These are phyloP conservation scores for mouse (Mus musculus) DNA, from an alignment of 2,113 vertebrate species.

Conservation along the genomic window DNA sequence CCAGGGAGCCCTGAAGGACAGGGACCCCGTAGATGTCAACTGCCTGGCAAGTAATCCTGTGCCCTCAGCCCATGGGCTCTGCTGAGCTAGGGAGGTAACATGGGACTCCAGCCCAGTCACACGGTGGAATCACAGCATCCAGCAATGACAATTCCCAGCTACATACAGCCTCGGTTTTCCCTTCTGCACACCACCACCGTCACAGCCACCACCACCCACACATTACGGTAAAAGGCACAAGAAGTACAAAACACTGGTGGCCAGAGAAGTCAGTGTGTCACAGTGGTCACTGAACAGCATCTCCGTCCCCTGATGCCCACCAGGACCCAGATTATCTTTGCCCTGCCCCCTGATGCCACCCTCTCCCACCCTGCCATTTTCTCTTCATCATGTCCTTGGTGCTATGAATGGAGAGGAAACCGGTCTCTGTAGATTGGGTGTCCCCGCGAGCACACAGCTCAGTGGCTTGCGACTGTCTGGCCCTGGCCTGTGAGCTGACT, in stretches of 20 bases:
- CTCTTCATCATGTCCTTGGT: neutral
- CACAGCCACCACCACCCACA: neutral
- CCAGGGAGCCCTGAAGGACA: neutral
- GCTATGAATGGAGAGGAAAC: neutral
- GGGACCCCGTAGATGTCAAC: neutral
- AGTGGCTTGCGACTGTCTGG: neutral
- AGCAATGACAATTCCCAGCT: neutral
- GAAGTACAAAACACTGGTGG: neutral
- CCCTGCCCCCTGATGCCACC: neutral
- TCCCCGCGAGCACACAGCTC: neutral
- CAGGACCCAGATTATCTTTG: neutral
- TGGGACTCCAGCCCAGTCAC: neutral
- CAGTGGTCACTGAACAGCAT: too few species aligned
- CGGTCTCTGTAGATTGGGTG: rapidly evolving
- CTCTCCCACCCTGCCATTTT: neutral
- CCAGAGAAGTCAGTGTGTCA: neutral
- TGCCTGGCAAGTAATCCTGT: neutral
- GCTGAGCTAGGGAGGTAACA: neutral
- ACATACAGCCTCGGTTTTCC: constrained; percentile 16
- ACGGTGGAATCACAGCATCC: neutral
- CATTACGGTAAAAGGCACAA: neutral
- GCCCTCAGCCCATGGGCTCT: neutral
- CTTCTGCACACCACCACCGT: neutral
- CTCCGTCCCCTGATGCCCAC: neutral
- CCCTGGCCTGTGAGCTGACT: neutral